These are phyloP conservation scores for Notodonta dromedarius DNA, from an alignment of 2,888 invertebrate genomes.

Conservation along the genomic window DNA sequence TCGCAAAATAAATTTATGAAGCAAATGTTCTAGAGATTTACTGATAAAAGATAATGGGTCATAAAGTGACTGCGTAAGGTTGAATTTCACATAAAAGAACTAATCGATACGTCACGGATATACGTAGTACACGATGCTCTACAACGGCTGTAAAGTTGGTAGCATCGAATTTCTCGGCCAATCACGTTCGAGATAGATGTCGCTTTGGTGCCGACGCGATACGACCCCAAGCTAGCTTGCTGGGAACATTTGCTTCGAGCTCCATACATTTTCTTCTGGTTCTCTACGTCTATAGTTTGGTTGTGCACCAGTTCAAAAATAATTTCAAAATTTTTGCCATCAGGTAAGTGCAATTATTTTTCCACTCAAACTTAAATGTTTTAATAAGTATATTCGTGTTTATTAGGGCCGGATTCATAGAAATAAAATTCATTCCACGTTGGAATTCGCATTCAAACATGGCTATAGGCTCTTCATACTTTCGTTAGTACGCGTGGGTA, in stretches of 20 bases:
- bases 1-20: conserved; percentile 64
- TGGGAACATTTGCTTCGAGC: conserved; percentile 83
- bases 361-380: conserved; percentile 64
- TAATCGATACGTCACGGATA: conserved; percentile 71
- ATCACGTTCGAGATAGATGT: conserved; percentile 73
- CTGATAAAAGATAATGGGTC: conserved; percentile 31
- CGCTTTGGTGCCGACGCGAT: conserved; percentile 78
- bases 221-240: conserved; percentile 80
- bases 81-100: conserved; percentile 37
- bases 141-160: conserved; percentile 61
- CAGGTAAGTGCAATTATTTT: conserved; percentile 79
- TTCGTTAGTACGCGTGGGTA: conserved; percentile 82
- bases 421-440: conserved; percentile 78
- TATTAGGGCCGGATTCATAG: conserved; percentile 57
- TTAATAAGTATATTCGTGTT: conserved; percentile 61
- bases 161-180: conserved; percentile 62
- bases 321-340: conserved; percentile 84
- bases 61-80: conserved; percentile 26
- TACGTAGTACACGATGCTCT: conserved; percentile 76
- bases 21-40: conserved; percentile 68
- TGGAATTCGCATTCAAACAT: conserved; percentile 83
- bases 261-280: conserved; percentile 84
- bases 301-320: conserved; percentile 83
- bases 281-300: conserved; percentile 84
- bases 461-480: conserved; percentile 81